Percentiles rank a stretch among this genome's conserved stretches.
Conservation (phyloP, 2,888 invertebrate genomes). For the Polydrusus tereticollis region DNA sequence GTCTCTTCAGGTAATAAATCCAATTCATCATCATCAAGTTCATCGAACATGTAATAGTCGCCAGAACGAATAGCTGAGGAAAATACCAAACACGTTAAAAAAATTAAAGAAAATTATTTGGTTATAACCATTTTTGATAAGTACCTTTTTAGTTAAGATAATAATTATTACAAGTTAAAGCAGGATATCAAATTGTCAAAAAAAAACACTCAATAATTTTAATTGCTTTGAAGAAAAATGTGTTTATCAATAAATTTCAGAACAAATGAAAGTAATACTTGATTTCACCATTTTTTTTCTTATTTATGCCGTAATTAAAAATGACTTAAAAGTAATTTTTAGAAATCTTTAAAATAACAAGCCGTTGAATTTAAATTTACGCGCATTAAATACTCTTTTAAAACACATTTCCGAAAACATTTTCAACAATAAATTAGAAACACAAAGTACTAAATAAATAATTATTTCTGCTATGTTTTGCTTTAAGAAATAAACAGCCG, state of each 20-base stretch:
- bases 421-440: neutral
- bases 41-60: conserved; percentile 99
- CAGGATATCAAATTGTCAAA: neutral
- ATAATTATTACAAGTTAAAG: no score
- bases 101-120: neutral
- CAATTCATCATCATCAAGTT: conserved; percentile 83
- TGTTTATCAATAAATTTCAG: neutral
- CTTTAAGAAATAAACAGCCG: conserved; percentile 1
- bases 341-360: neutral
- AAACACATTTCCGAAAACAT: neutral
- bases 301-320: no score
- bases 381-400: neutral
- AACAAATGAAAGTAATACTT: no score
- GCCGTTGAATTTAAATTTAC: neutral
- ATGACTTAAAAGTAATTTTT: neutral
- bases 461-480: neutral
- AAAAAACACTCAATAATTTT: neutral
- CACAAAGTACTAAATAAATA: neutral
- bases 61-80: conserved; percentile 94
- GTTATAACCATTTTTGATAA: neutral
- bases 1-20: conserved; percentile 69
- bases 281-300: neutral
- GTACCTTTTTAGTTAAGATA: conserved; percentile 14
- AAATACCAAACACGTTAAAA: neutral
- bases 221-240: neutral